A percentile compares a stretch with the other conserved stretches of the same genome.
phyloP scores from a whole-genome alignment of 2,113 vertebrate species.

The Paraplagusia blochii region DNA sequence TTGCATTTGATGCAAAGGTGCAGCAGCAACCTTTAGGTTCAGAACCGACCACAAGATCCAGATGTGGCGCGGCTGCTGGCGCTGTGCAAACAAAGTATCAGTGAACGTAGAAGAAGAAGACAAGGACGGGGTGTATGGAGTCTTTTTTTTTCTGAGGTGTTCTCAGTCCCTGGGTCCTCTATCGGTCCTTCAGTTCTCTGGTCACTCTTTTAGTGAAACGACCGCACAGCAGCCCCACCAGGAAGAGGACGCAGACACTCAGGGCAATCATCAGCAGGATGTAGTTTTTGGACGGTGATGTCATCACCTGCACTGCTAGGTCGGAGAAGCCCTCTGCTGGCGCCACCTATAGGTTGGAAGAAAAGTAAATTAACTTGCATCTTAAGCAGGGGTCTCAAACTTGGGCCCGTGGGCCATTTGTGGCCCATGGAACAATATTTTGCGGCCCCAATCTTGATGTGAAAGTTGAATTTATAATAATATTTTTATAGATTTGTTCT shows the following conservation, averaged over 20 bases:
- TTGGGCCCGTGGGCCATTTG: too few relatives aligned
- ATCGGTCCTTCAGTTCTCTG: slow-evolving; percentile 96
- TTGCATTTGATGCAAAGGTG: slow-evolving; percentile 24
- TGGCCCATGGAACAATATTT: too few relatives aligned
- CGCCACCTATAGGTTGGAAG: slow-evolving; percentile 80
- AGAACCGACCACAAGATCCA: slow-evolving; percentile 15
- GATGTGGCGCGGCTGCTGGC: slow-evolving; percentile 15
- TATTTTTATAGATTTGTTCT: too few relatives aligned
- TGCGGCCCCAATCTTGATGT: too few relatives aligned
- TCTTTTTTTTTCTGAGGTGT: slow-evolving; percentile 16
- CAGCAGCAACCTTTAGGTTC: slow-evolving; percentile 9
- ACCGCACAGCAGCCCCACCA: slow-evolving; percentile 93
- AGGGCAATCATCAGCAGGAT: slow-evolving; percentile 85
- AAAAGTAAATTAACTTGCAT: neutral
- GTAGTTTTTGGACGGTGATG: slow-evolving; percentile 95
- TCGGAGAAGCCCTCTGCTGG: slow-evolving; percentile 96
- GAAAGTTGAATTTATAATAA: too few relatives aligned
- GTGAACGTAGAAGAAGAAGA: slow-evolving; percentile 4
- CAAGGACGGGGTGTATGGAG: neutral
- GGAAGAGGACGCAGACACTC: slow-evolving; percentile 90
- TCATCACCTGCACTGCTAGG: slow-evolving; percentile 93
- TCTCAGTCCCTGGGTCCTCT: slow-evolving; percentile 81
- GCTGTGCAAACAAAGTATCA: slow-evolving; percentile 30
- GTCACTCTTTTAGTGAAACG: slow-evolving; percentile 96
- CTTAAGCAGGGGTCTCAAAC: too few relatives aligned